phyloP scores from a whole-genome alignment of 1,140 invertebrate species.

The Camponotus floridanus region DNA sequence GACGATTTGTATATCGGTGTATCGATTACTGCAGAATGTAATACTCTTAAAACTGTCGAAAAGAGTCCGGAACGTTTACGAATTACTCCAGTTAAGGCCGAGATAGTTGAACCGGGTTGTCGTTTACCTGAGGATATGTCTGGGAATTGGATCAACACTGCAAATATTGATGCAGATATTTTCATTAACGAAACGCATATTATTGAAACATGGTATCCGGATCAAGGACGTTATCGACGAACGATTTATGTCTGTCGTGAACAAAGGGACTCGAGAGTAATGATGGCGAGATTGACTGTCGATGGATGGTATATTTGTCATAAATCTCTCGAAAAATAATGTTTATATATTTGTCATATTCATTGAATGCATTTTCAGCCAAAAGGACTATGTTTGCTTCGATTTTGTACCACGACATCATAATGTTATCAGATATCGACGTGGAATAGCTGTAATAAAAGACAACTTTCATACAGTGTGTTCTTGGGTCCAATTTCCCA shows the following conservation, averaged over 20 bases:
- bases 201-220: constrained; percentile 97
- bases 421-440: constrained; percentile 97
- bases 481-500: constrained; percentile 96
- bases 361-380: constrained; percentile 88
- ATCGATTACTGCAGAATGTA: constrained; percentile 97
- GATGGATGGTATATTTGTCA: constrained; percentile 94
- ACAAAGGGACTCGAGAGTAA: constrained; percentile 93
- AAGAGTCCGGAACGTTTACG: constrained; percentile 96
- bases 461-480: constrained; percentile 97
- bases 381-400: constrained; percentile 99
- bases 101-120: constrained; percentile 96
- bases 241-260: constrained; percentile 98
- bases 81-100: constrained; percentile 94
- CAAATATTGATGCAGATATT: constrained; percentile 97
- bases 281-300: constrained; percentile 98
- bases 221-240: constrained; percentile 94
- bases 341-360: constrained; percentile 4
- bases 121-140: constrained; percentile 97
- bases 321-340: background rate
- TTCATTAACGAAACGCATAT: constrained; percentile 98
- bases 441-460: constrained; percentile 95
- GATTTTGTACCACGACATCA: constrained; percentile 98
- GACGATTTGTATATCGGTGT: constrained; percentile 96
- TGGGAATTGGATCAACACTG: constrained; percentile 98
- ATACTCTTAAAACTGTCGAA: constrained; percentile 96